Conservation (phyloP, 2,797 vertebrate species). For the Enteromius trimaculatus region DNA sequence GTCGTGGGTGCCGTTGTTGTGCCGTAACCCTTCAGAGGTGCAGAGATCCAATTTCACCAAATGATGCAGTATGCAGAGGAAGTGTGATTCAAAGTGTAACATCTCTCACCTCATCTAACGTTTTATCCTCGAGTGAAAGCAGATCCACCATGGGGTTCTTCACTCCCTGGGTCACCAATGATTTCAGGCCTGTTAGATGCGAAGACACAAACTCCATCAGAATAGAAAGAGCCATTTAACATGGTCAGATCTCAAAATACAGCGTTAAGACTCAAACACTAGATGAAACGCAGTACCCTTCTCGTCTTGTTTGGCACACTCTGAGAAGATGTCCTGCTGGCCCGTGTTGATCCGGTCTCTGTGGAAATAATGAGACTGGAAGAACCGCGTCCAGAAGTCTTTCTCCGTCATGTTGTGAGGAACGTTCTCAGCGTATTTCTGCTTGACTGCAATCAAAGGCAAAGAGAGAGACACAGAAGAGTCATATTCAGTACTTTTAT, state of each 20-base stretch:
- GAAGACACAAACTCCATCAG: neutral
- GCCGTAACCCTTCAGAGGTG: constrained; percentile 87
- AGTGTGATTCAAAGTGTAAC: neutral
- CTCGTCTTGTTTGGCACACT: constrained; percentile 98
- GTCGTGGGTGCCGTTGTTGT: constrained; percentile 81
- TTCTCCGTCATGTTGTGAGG: constrained; percentile 96
- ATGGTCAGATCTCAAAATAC: neutral
- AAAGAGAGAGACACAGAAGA: neutral
- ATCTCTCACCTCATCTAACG: constrained; percentile 89
- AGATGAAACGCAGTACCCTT: constrained; percentile 78
- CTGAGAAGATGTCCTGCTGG: constrained; percentile 95
- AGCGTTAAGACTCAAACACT: neutral
- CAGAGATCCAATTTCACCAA: neutral
- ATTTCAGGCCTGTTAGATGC: constrained; percentile 85
- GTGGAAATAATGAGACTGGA: constrained; percentile 99
- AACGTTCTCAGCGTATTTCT: constrained; percentile 97
- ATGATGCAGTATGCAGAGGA: neutral
- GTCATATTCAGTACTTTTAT: neutral
- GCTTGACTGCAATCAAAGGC: constrained; percentile 84
- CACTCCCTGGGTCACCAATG: constrained; percentile 94
- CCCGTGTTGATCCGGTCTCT: constrained; percentile 94
- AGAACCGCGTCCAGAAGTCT: constrained; percentile 98
- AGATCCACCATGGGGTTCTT: constrained; percentile 96
- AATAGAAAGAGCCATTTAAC: neutral
- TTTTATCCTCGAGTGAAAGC: constrained; percentile 91